These are phyloP conservation scores for Colletes latitarsis DNA, from an alignment of 1,140 invertebrate species.

Conservation along the genomic window DNA sequence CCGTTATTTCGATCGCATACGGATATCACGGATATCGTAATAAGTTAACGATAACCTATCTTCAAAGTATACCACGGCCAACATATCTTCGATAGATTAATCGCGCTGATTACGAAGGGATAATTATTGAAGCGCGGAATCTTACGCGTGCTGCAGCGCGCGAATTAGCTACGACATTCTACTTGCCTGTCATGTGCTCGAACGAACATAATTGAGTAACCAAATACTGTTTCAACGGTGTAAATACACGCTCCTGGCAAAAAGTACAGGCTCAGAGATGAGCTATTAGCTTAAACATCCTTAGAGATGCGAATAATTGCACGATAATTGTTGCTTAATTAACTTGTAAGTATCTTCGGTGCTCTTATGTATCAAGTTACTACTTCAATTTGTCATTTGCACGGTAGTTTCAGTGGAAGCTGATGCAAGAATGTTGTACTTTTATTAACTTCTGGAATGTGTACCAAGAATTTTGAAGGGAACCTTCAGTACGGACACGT, in stretches of 20 bases:
- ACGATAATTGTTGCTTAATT: too few species aligned
- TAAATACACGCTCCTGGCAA: background rate
- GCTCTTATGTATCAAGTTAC: too few species aligned
- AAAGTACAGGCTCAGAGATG: background rate
- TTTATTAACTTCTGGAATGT: too few species aligned
- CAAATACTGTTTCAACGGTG: background rate
- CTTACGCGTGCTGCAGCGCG: constrained; percentile 21
- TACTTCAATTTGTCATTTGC: too few species aligned
- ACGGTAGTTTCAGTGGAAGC: too few species aligned
- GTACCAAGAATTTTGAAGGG: too few species aligned
- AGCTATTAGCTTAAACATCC: too few species aligned
- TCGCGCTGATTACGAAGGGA: constrained; percentile 7
- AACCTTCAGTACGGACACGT: too few species aligned
- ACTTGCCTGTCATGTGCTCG: background rate
- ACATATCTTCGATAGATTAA: background rate
- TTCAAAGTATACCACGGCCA: background rate
- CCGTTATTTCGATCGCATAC: background rate
- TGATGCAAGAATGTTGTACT: too few species aligned
- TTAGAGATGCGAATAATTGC: too few species aligned
- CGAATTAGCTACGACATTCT: constrained; percentile 1
- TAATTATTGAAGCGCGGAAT: constrained; percentile 25
- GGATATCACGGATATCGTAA: background rate
- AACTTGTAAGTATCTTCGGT: too few species aligned
- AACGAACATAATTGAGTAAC: background rate
- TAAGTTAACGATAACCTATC: constrained; percentile 16